Conservation (phyloP, 2,888 invertebrate genomes). For the Sminthurides aquaticus region DNA sequence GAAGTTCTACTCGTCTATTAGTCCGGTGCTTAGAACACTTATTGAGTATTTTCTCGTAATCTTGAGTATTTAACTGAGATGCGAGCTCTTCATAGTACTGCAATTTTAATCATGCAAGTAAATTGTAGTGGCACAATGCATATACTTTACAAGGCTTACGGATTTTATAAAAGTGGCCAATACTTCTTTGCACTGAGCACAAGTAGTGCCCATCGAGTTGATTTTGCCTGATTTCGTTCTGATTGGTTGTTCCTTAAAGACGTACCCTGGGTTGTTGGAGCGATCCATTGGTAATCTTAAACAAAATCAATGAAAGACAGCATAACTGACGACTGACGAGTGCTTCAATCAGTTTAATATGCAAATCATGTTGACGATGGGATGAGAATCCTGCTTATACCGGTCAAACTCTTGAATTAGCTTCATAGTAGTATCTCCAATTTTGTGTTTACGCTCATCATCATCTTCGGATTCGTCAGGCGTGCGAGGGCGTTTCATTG, state of each 20-base stretch:
- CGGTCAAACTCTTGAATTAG: neutral
- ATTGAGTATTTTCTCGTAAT: conserved; percentile 5
- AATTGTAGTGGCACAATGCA: neutral
- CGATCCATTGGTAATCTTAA: neutral
- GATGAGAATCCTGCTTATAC: no score
- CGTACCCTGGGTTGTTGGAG: neutral
- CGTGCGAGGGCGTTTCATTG: no score
- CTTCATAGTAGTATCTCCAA: conserved; percentile 6
- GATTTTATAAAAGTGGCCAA: no score
- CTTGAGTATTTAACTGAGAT: neutral
- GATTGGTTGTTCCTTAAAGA: conserved; percentile 8
- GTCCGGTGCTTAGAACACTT: conserved; percentile 14
- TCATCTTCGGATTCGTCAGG: no score
- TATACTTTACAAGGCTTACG: no score
- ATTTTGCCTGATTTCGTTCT: conserved; percentile 4
- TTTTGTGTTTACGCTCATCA: no score
- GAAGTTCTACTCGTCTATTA: neutral
- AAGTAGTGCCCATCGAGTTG: neutral
- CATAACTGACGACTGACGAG: neutral
- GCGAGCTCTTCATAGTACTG: conserved; percentile 5
- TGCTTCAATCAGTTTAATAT: neutral
- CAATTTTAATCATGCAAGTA: neutral
- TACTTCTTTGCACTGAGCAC: conserved; percentile 10
- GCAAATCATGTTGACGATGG: no score
- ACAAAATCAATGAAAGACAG: neutral